Conservation (phyloP, 2,888 invertebrate genomes). For the Tetranychus truncatus region DNA sequence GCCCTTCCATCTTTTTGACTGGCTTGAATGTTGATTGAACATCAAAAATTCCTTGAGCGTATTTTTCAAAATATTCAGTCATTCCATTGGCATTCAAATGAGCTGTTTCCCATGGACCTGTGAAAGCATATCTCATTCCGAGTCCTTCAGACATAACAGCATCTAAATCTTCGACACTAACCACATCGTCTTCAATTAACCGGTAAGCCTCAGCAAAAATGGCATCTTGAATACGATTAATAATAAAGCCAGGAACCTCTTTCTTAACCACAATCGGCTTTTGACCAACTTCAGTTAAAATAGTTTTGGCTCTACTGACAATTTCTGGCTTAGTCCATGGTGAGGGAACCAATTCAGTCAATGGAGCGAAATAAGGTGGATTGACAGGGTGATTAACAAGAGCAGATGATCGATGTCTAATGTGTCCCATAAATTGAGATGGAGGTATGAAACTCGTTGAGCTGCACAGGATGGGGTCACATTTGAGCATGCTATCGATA, state of each 20-base stretch:
- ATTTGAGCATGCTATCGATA: conserved; percentile 47
- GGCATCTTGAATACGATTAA: conserved; percentile 88
- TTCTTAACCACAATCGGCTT: conserved; percentile 64
- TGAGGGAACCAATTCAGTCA: conserved; percentile 83
- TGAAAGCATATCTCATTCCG: conserved; percentile 83
- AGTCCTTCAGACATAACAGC: conserved; percentile 82
- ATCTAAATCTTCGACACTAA: conserved; percentile 71
- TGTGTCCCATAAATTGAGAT: conserved; percentile 58
- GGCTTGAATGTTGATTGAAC: conserved; percentile 56
- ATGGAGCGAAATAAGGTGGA: conserved; percentile 84
- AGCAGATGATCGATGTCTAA: conserved; percentile 52
- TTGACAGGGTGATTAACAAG: conserved; percentile 83
- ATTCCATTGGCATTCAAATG: conserved; percentile 84
- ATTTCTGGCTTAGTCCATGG: conserved; percentile 72
- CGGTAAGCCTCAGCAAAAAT: conserved; percentile 81
- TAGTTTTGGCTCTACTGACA: conserved; percentile 48
- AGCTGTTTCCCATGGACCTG: conserved; percentile 79
- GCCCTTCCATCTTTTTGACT: conserved; percentile 52
- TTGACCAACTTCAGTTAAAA: conserved; percentile 76
- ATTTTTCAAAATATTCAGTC: conserved; percentile 44
- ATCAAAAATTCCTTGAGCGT: conserved; percentile 42
- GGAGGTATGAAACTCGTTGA: conserved; percentile 84
- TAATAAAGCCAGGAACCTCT: conserved; percentile 77
- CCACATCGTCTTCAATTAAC: conserved; percentile 60
- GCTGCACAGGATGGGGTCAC: conserved; percentile 60